phyloP scores from a whole-genome alignment of 2,888 invertebrate species.

The Xestia ashworthii region DNA sequence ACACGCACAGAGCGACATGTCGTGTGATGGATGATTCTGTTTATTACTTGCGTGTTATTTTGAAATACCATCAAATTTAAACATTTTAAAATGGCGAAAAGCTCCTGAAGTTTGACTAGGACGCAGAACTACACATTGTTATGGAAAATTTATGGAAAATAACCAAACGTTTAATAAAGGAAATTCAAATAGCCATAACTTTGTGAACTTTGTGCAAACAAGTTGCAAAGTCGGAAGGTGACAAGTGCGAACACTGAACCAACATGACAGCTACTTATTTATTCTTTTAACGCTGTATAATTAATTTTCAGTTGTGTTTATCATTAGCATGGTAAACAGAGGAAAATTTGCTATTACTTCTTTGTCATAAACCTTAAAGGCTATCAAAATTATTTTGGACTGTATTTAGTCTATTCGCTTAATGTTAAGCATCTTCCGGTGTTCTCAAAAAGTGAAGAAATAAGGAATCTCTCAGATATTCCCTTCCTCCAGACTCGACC shows the following conservation, averaged over 20 bases:
- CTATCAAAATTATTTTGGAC: not conserved
- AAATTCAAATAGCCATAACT: constrained; percentile 12
- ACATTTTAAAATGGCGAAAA: too few species aligned
- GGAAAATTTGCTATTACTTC: not conserved
- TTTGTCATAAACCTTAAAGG: not conserved
- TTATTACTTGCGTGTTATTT: too few species aligned
- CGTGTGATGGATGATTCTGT: too few species aligned
- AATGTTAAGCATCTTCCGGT: not conserved
- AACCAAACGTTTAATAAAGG: constrained; percentile 3
- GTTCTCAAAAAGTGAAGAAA: not conserved
- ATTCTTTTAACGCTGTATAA: constrained; percentile 37
- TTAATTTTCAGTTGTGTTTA: constrained; percentile 14
- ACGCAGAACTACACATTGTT: too few species aligned
- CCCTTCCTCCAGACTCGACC: not conserved
- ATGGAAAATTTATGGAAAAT: not conserved
- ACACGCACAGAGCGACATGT: too few species aligned
- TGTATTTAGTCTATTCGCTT: not conserved
- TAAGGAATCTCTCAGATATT: not conserved
- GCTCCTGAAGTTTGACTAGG: too few species aligned
- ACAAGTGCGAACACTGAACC: constrained; percentile 39
- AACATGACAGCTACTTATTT: constrained; percentile 18
- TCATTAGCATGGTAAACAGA: not conserved
- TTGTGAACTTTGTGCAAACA: constrained; percentile 40
- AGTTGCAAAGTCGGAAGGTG: constrained; percentile 24
- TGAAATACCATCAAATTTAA: too few species aligned